Conservation (phyloP, 2,113 vertebrate species). For the Leuciscus idus region DNA sequence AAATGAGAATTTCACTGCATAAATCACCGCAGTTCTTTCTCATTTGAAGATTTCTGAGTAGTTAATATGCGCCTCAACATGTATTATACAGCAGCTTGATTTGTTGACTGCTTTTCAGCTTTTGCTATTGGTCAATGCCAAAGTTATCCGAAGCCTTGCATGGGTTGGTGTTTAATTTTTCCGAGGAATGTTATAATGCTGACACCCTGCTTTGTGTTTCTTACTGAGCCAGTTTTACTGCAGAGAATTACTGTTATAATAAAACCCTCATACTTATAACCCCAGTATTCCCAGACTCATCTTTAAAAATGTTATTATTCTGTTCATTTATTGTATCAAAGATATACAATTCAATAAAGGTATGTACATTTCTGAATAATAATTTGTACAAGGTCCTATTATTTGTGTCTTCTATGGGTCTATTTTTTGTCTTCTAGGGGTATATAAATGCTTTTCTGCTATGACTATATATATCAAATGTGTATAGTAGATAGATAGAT, state of each 20-base stretch:
- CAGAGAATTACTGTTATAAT: constrained; percentile 45
- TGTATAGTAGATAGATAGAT: no score
- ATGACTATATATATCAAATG: no score
- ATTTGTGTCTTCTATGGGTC: background rate
- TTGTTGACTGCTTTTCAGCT: constrained; percentile 54
- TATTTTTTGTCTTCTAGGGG: background rate
- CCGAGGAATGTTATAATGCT: constrained; percentile 49
- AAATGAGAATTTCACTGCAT: background rate
- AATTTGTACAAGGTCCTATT: background rate
- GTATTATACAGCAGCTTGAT: constrained; percentile 50
- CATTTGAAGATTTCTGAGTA: background rate
- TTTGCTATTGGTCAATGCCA: constrained; percentile 55
- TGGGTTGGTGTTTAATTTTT: constrained; percentile 58
- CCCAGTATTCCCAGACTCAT: constrained; percentile 49
- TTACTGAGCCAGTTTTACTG: constrained; percentile 47
- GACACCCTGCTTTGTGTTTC: constrained; percentile 49
- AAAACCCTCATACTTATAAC: constrained; percentile 35
- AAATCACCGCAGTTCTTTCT: background rate
- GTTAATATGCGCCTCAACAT: constrained; percentile 38
- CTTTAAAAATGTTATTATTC: constrained; percentile 49
- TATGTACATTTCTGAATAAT: constrained; percentile 56
- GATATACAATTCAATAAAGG: constrained; percentile 57
- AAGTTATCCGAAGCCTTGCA: constrained; percentile 60
- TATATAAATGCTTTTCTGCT: background rate
- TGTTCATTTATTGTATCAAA: constrained; percentile 56